Evolutionary conservation across 2,888 invertebrate genomes (phyloP).

Genomic region (Nematopogon swammerdamellus): DNA sequence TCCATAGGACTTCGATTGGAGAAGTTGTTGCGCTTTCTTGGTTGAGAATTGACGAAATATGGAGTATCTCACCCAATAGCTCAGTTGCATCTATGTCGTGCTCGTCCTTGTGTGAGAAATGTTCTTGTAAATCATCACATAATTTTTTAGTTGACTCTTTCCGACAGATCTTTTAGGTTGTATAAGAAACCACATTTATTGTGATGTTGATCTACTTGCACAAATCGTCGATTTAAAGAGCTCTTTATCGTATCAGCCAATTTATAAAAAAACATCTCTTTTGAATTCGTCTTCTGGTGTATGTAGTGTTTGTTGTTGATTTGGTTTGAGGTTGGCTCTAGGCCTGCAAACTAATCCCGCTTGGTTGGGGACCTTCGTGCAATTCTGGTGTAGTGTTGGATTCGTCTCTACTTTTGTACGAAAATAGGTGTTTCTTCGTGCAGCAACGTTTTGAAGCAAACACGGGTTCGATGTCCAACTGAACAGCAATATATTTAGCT

Average conservation of each 20-base stretch:
- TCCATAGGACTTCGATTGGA: neutral
- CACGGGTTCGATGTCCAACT: neutral
- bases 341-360: too few relatives aligned
- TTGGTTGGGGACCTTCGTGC: too few relatives aligned
- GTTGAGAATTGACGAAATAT: too few relatives aligned
- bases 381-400: too few relatives aligned
- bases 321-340: too few relatives aligned
- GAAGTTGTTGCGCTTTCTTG: neutral
- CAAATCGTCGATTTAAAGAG: slow-evolving; percentile 1
- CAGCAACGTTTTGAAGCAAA: neutral
- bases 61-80: neutral
- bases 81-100: neutral
- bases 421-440: neutral
- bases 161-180: neutral
- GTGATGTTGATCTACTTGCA: neutral
- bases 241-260: neutral
- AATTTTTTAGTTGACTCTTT: slow-evolving; percentile 1
- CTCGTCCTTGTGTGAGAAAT: neutral
- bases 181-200: slow-evolving; percentile 1
- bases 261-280: slow-evolving; percentile 1
- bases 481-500: slow-evolving; percentile 3
- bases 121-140: neutral
- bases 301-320: neutral
- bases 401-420: neutral
- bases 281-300: neutral